Base-by-base conservation (phyloP, 2,113 vertebrate genomes). In the Tretioscincus oriximinensis region DNA sequence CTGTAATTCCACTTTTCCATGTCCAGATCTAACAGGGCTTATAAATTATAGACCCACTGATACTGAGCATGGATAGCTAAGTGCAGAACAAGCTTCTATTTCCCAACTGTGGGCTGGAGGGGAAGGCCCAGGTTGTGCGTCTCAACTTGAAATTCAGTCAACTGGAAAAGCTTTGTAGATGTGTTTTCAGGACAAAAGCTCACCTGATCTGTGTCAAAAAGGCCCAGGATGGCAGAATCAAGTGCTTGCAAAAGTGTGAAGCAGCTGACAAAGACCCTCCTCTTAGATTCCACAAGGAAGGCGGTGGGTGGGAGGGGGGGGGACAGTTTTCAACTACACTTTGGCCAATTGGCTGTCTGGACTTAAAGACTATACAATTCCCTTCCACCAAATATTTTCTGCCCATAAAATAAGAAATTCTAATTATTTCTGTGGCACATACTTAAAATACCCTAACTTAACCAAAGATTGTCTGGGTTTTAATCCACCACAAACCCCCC, bases 341-440 rank as follows among this genome's bases (percentile, higher is more conserved):
- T 88, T 90, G 88, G 88, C 84, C 90, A 90, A 86, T 86, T 90
- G 58, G 81, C 77, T 81, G 80, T 84, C 83, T 2, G 29, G 8
- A 12, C 31, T 0, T 14, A 78, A 73, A 72, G 81, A 0, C 3
- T 78, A 75, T 81, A 91, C 86, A 88, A 86, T 90, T 80, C 54
- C 74, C 76, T 84, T 89, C 89, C 73, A 31, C 64, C 71, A 90
- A 82, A 85, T 78, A 85, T 71, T 85, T 91, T 78, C 85, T 82
- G 83, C 79, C 90, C 77, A 77, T 88, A 86, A 87, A 89, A 92
- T 88, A 91, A 92, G 89, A 83, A 89, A 89, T 85, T 87, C 78
- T 87, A 88, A 92, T 92, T 86, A 91, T 92, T 92, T 91, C 90
- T 87, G 84, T 63, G 61, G 84, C 0, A 1, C 0, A 21, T 71